A percentile compares a stretch with the other conserved stretches of the same genome.
These are phyloP conservation scores for Pelobates cultripes DNA, from an alignment of 2,797 vertebrate genomes.

Conservation along the genomic window DNA sequence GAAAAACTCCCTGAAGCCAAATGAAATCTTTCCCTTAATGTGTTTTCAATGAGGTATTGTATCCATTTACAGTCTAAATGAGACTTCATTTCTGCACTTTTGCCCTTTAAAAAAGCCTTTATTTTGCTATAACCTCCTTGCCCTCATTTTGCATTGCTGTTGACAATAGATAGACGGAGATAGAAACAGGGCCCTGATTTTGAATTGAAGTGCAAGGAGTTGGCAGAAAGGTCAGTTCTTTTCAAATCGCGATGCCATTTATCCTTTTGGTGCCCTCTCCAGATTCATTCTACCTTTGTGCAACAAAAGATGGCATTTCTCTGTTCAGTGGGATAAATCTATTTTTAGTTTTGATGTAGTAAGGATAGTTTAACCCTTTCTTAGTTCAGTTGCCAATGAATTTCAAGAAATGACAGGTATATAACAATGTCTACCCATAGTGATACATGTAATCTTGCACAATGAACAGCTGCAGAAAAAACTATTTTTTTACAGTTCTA, in stretches of 20 bases:
- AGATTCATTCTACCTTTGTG: slow-evolving; percentile 42
- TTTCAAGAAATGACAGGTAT: background rate
- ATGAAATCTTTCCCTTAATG: slow-evolving; percentile 31
- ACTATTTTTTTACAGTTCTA: too few species aligned
- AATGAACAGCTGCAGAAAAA: background rate
- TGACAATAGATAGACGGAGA: slow-evolving; percentile 53
- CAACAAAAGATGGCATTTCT: slow-evolving; percentile 56
- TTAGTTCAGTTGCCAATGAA: background rate
- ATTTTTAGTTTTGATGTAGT: slow-evolving; percentile 24
- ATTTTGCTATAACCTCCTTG: slow-evolving; percentile 46
- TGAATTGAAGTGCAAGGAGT: slow-evolving; percentile 49
- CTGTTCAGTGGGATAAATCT: slow-evolving; percentile 12
- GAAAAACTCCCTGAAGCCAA: slow-evolving; percentile 7
- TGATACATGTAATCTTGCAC: background rate
- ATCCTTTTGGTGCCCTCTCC: slow-evolving; percentile 46
- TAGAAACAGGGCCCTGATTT: slow-evolving; percentile 28
- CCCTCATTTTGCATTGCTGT: slow-evolving; percentile 47
- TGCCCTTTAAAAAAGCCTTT: slow-evolving; percentile 53
- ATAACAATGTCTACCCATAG: slow-evolving; percentile 2
- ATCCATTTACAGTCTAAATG: slow-evolving; percentile 49
- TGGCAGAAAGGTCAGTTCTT: slow-evolving; percentile 53
- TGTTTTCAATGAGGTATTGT: slow-evolving; percentile 36
- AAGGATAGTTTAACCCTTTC: background rate
- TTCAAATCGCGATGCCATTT: slow-evolving; percentile 51
- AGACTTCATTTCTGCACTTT: slow-evolving; percentile 53